Conservation (phyloP, 2,888 invertebrate species). For the Scelioninae gen. 1 region DNA sequence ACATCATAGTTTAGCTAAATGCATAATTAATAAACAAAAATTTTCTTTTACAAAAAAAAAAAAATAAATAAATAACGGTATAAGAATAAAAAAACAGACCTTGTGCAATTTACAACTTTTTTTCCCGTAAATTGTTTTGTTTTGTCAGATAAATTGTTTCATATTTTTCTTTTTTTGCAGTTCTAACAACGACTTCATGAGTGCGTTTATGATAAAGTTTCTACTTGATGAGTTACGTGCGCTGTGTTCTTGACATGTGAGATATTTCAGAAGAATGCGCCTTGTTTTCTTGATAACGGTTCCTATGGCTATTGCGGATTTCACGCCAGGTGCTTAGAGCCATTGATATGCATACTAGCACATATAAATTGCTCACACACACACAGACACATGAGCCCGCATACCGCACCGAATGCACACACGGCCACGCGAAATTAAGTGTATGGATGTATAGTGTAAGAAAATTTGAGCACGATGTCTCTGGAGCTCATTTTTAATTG, state of each 20-base stretch:
- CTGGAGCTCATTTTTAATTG: conserved; percentile 58
- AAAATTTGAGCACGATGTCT: conserved; percentile 30
- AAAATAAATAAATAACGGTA: no score
- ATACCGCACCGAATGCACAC: neutral
- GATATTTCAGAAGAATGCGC: conserved; percentile 64
- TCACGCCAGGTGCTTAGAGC: conserved; percentile 66
- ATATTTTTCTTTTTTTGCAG: conserved; percentile 13
- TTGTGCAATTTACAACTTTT: neutral
- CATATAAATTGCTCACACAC: conserved; percentile 41
- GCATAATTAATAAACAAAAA: no score
- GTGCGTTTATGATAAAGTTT: conserved; percentile 42
- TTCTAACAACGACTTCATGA: conserved; percentile 28
- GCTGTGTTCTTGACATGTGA: conserved; percentile 60
- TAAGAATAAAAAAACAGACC: conserved; percentile 14
- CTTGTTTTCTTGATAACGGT: conserved; percentile 68
- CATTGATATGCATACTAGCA: conserved; percentile 62
- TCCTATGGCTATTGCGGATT: conserved; percentile 65
- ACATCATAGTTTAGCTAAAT: no score
- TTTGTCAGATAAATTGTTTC: neutral
- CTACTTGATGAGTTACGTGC: conserved; percentile 61
- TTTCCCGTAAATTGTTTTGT: neutral
- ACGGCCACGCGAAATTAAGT: conserved; percentile 16
- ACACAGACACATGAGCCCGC: neutral
- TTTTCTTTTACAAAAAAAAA: no score
- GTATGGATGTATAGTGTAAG: conserved; percentile 6